Conservation (phyloP, 2,797 vertebrate species). For the Sebastes elongatus region DNA sequence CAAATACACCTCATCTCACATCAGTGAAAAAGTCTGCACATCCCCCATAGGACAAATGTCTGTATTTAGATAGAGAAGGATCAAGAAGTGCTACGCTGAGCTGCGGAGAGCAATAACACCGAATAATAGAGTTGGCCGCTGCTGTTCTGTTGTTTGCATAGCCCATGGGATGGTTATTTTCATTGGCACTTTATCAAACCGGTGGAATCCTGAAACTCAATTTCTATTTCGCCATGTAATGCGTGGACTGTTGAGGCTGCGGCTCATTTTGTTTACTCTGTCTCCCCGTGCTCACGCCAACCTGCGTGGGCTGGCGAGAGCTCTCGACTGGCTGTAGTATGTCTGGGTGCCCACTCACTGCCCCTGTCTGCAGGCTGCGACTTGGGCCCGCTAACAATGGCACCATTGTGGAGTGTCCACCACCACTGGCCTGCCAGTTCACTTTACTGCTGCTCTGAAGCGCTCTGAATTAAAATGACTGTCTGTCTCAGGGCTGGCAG, state of each 20-base stretch:
- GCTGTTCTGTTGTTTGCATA: conserved; percentile 58
- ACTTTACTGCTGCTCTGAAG: conserved; percentile 29
- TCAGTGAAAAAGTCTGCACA: conserved; percentile 26
- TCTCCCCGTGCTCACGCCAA: conserved; percentile 27
- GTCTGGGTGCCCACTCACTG: conserved; percentile 52
- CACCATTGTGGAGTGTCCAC: conserved; percentile 45
- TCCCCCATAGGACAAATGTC: conserved; percentile 40
- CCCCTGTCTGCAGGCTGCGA: conserved; percentile 37
- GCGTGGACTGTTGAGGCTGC: conserved; percentile 38
- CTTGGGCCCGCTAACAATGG: conserved; percentile 51
- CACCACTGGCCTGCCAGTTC: conserved; percentile 11
- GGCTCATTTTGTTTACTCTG: conserved; percentile 58
- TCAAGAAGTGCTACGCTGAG: conserved; percentile 37
- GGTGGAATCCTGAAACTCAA: conserved; percentile 65
- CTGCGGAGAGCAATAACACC: conserved; percentile 47
- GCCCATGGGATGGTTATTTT: conserved; percentile 61
- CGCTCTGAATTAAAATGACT: conserved; percentile 16
- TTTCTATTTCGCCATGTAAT: conserved; percentile 57
- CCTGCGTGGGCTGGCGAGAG: conserved; percentile 38
- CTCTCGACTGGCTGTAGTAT: conserved; percentile 41
- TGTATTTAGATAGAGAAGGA: conserved; percentile 59
- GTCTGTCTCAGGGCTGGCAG: conserved; percentile 30
- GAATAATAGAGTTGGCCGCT: conserved; percentile 47
- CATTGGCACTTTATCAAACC: conserved; percentile 54
- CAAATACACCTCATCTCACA: conserved; percentile 29